Evolutionary conservation across 2,797 vertebrate genomes (phyloP).

Genomic region (Heliangelus exortis): DNA sequence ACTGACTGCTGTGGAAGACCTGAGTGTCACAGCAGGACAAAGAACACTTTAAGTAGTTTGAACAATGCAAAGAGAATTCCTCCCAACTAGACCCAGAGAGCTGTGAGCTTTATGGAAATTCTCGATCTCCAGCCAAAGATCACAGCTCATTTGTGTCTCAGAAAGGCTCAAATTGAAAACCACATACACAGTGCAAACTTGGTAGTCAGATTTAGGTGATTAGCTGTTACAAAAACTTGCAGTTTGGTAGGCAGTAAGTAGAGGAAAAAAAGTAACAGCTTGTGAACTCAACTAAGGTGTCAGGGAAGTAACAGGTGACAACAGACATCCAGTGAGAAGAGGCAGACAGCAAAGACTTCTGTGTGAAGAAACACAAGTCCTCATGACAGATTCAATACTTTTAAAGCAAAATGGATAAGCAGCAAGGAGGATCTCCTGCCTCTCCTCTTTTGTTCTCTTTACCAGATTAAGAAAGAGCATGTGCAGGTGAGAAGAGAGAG

Average conservation of each 20-base stretch:
- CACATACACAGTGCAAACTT: neutral
- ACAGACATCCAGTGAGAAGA: neutral
- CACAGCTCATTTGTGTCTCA: neutral
- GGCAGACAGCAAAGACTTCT: neutral
- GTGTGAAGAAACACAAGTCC: neutral
- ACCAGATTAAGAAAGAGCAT: neutral
- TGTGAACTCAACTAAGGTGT: neutral
- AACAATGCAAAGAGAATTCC: neutral
- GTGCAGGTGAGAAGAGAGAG: accelerated
- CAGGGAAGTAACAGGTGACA: neutral
- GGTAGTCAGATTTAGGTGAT: neutral
- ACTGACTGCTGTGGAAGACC: accelerated
- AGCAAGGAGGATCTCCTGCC: neutral
- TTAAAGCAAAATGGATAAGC: neutral
- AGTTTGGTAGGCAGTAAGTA: neutral
- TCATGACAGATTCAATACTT: neutral
- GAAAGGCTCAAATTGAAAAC: neutral
- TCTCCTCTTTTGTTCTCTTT: neutral
- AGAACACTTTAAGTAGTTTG: neutral
- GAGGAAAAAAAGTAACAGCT: neutral
- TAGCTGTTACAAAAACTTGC: neutral
- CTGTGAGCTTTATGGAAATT: neutral
- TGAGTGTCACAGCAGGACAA: neutral
- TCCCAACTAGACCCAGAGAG: neutral
- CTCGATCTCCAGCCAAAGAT: neutral